Evolutionary conservation across 2,888 invertebrate species (phyloP).

Genomic region (Stenolophus ochropezus): DNA sequence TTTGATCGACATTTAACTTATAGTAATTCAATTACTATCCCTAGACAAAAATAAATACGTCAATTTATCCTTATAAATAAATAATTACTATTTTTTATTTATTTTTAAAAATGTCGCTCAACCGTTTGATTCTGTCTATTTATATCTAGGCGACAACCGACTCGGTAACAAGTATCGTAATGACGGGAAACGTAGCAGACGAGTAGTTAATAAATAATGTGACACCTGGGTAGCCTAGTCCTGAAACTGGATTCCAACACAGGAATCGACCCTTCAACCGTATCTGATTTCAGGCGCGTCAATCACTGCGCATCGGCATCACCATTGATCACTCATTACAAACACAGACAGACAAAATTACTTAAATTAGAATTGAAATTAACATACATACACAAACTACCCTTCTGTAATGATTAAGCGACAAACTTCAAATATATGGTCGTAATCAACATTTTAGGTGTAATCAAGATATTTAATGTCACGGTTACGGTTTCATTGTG

Average conservation of each 20-base stretch:
- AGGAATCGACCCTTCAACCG: slow-evolving; percentile 2
- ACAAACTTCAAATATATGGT: too few relatives aligned
- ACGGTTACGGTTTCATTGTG: too few relatives aligned
- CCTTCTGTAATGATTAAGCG: too few relatives aligned
- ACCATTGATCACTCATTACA: background rate
- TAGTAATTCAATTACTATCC: too few relatives aligned
- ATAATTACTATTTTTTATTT: too few relatives aligned
- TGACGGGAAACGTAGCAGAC: slow-evolving; percentile 37
- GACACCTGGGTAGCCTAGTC: slow-evolving; percentile 37
- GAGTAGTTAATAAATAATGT: slow-evolving; percentile 53
- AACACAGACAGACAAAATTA: background rate
- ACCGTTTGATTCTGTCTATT: background rate
- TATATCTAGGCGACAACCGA: background rate
- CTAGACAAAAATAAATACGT: too few relatives aligned
- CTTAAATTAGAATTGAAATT: background rate
- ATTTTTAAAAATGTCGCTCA: background rate
- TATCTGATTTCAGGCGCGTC: background rate
- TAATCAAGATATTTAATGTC: too few relatives aligned
- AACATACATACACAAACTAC: too few relatives aligned
- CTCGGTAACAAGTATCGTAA: background rate
- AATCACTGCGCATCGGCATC: background rate
- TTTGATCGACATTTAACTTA: too few relatives aligned
- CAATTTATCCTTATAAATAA: too few relatives aligned
- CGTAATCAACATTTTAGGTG: too few relatives aligned
- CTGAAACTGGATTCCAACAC: slow-evolving; percentile 29